Evolutionary conservation across 1,140 invertebrate species (phyloP), one percentile per base, ranked within the genome.

Genomic region (Pachyrhynchus sulphureomaculatus): DNA sequence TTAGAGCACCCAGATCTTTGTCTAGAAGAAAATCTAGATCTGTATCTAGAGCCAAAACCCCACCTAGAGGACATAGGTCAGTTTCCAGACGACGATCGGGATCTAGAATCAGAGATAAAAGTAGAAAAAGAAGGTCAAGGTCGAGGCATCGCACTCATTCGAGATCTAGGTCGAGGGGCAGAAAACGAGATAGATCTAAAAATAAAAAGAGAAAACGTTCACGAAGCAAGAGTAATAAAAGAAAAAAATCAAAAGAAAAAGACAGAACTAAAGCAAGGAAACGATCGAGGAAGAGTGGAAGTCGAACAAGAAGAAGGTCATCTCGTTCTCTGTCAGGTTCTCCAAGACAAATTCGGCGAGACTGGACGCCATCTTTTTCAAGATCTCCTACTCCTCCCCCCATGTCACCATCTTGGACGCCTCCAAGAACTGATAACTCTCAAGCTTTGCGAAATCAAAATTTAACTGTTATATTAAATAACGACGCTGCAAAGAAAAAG

Each of bases 381-480:
- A 77, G 68, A 48, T 66, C 68, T 5, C 76, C 76, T 13, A 37
- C 44, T 4, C 13, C 42, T 10, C 55, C 60, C 33, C 68, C 67
- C 41, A 42, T 66, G 18, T 69, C 72, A 4, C 72, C 74, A 9
- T 75, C 73, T 13, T 79, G 77, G 77, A 81, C 83, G 17, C 82
- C 82, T 8, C 80, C 80, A 21, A 75, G 72, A 61, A 51, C 70
- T 26, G 64, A 73, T 21, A 63, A 62, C 55, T 13, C 54, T 34
- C 54, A 62, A 37, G 52, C 53, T 63, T 79, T 1, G 54, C 44
- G 49, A 29, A 77, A 48, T 64, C 80, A 75, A 69, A 75, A 76
- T 71, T 53, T 79, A 67, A 83, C 79, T 0, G 81, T 82, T 0
- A 83, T 81, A 39, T 59, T 84, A 2, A 81, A 80, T 0, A 83